phyloP scores from a whole-genome alignment of 2,888 invertebrate genomes.

The Apamea anceps region DNA sequence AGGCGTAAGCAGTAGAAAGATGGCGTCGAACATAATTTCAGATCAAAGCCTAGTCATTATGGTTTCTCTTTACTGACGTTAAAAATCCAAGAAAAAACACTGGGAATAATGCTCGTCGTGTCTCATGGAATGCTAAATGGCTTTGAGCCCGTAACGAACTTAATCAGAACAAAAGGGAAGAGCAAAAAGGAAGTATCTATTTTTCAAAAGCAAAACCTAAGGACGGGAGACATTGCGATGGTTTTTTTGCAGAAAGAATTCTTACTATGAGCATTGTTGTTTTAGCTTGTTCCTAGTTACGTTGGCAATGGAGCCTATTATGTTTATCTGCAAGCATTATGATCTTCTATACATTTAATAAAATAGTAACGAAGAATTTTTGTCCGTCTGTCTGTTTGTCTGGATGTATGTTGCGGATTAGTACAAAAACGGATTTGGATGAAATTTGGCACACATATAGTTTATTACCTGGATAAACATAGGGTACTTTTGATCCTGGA shows the following conservation, averaged over 20 bases:
- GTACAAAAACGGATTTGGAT: background rate
- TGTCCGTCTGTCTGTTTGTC: background rate
- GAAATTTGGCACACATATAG: background rate
- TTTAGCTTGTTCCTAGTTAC: background rate
- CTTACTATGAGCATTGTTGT: slow-evolving; percentile 6
- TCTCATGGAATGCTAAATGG: slow-evolving; percentile 44
- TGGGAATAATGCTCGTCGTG: background rate
- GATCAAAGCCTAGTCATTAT: background rate
- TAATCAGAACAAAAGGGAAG: slow-evolving; percentile 38
- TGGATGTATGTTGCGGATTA: background rate
- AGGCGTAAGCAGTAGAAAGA: background rate
- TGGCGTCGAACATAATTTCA: background rate
- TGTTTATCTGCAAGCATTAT: background rate
- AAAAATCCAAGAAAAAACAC: slow-evolving; percentile 10
- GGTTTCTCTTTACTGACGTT: background rate
- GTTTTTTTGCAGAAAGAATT: background rate
- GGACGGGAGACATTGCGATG: background rate
- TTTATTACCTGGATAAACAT: background rate
- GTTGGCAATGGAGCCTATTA: background rate
- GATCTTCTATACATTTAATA: background rate
- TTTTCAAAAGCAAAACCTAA: slow-evolving; percentile 45
- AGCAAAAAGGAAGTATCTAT: slow-evolving; percentile 19
- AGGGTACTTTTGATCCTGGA: too few relatives aligned
- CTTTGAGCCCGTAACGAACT: slow-evolving; percentile 50
- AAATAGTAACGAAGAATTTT: background rate